Percentiles rank a stretch among this genome's conserved stretches.
These are phyloP conservation scores for Chelon auratus DNA, from an alignment of 2,797 vertebrate species.

Conservation along the genomic window DNA sequence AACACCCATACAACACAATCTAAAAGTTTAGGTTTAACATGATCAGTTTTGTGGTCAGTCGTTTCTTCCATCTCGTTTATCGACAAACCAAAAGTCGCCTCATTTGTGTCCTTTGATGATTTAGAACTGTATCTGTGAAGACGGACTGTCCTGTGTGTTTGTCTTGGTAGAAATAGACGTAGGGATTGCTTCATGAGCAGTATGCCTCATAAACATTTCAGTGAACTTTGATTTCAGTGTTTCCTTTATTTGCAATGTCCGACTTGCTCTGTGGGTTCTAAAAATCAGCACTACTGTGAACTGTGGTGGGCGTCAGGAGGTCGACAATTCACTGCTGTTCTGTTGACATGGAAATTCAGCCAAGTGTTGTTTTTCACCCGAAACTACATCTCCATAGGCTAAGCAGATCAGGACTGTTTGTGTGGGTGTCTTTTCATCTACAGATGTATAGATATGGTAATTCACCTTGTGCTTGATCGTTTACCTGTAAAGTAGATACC, in stretches of 20 bases:
- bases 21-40: constrained; percentile 33
- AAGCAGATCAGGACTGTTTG: neutral
- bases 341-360: constrained; percentile 48
- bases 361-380: constrained; percentile 29
- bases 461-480: neutral
- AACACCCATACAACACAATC: constrained; percentile 16
- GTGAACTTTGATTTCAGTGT: constrained; percentile 64
- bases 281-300: neutral
- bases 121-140: constrained; percentile 85
- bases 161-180: constrained; percentile 91
- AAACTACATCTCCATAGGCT: constrained; percentile 33
- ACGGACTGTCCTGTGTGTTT: constrained; percentile 92
- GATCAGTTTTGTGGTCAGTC: constrained; percentile 33
- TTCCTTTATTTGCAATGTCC: constrained; percentile 57
- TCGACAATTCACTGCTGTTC: neutral
- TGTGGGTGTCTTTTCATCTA: neutral
- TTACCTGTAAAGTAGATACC: neutral
- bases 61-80: constrained; percentile 52
- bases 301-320: neutral
- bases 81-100: constrained; percentile 69
- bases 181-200: constrained; percentile 90
- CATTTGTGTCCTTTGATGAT: constrained; percentile 70
- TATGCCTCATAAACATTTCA: constrained; percentile 77
- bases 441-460: constrained; percentile 20
- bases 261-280: constrained; percentile 5